Evolutionary conservation across 2,797 vertebrate species (phyloP), one percentile per base, ranked within the genome.

Genomic region (Champsocephalus gunnari): DNA sequence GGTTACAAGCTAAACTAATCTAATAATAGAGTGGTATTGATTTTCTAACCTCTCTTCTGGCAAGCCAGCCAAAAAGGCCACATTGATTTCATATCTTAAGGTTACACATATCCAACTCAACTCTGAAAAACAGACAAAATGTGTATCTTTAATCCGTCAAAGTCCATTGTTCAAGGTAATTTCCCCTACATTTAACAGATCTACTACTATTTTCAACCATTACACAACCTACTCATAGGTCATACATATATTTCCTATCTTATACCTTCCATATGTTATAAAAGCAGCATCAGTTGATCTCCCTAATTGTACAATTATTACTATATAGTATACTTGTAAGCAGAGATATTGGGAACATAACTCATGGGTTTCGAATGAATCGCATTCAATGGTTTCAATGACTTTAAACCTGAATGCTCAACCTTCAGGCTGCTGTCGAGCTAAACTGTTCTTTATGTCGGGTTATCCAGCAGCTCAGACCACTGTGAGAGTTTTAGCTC

Each of bases 401-500:
- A 64, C 49, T 41, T 11, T 62, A 21, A 71, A 38, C 13, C 21
- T 67, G 51, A 56, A 66, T 41, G 21, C 34, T 17, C 4, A 51
- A 66, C 57, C 28, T 54, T 66, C 13, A 60, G 45, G 3, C 12
- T 28, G 28, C 61, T 8, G 16, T 11, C 34, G 38, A 56, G 41
- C 17, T 59, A 64, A 9, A 34, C 54, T 32, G 61, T 49, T 72
- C 28, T 70, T 68, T 65, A 62, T n/a, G 10, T 10, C 16, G 48
- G 50, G 19, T 82, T 65, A 58, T 77, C 64, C 61, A 54, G 0
- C 41, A 41, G 65, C 59, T 71, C 28, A 49, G 57, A 16, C 53
- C 60, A 4, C 75, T 67, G 6, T 75, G 79, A 64, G 64, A 70
- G 49, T 41, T 61, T 73, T 48, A 62, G 32, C 64, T 76, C 60